These are phyloP conservation scores for Euura lappo DNA, from an alignment of 1,140 invertebrate species.

Conservation along the genomic window DNA sequence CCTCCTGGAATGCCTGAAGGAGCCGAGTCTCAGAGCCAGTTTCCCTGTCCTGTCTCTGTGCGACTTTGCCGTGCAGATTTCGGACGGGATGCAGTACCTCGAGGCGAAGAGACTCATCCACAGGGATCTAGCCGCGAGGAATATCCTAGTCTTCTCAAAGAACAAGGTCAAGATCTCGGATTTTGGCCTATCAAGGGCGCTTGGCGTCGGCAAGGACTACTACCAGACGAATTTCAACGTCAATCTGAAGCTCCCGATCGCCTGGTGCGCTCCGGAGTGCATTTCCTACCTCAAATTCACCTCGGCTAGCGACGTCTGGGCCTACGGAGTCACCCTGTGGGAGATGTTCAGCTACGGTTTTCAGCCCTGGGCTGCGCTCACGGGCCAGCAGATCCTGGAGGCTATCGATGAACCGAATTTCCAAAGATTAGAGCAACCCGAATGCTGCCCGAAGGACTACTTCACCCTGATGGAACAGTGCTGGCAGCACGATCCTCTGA, in stretches of 20 bases:
- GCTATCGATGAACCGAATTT: conserved; percentile 94
- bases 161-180: conserved; percentile 98
- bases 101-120: conserved; percentile 95
- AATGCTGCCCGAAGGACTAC: conserved; percentile 94
- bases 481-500: conserved; percentile 91
- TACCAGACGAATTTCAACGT: conserved; percentile 99
- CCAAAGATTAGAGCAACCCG: conserved; percentile 87
- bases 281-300: conserved; percentile 97
- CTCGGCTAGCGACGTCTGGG: conserved; percentile 96
- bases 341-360: conserved; percentile 99
- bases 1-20: conserved; percentile 93
- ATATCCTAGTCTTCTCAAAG: conserved; percentile 95
- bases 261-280: conserved; percentile 98
- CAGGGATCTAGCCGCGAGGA: conserved; percentile 91
- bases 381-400: conserved; percentile 94
- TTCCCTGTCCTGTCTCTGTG: conserved; percentile 90
- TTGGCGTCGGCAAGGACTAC: conserved; percentile 98
- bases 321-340: conserved; percentile 97
- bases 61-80: conserved; percentile 93
- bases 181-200: conserved; percentile 92
- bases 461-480: conserved; percentile 93
- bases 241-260: conserved; percentile 96
- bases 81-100: conserved; percentile 95
- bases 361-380: conserved; percentile 95
- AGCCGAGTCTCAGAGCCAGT: conserved; percentile 83